phyloP scores from a whole-genome alignment of 2,113 vertebrate genomes.

The Elachura formosa region DNA sequence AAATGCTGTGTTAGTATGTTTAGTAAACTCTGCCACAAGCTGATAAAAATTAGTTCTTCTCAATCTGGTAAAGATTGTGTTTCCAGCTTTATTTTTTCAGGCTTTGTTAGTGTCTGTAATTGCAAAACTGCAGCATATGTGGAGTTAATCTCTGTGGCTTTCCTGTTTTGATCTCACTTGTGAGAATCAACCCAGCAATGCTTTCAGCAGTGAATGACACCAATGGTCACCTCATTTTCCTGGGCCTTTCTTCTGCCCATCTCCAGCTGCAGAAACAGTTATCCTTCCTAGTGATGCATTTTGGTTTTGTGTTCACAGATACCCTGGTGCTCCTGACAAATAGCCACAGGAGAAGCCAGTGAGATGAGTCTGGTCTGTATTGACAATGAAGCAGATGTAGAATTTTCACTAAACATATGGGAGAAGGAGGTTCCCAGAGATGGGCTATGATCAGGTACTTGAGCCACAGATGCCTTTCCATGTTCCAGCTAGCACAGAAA shows the following conservation, averaged over 20 bases:
- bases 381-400: background rate
- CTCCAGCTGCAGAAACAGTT: fast-evolving
- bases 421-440: background rate
- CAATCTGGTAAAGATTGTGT: background rate
- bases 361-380: background rate
- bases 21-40: background rate
- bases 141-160: background rate
- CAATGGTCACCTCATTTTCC: background rate
- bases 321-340: background rate
- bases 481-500: background rate
- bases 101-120: background rate
- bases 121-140: background rate
- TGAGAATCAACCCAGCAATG: background rate
- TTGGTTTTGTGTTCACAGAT: background rate
- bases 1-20: background rate
- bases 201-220: background rate
- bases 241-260: background rate
- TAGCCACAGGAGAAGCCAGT: background rate
- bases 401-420: background rate
- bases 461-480: background rate
- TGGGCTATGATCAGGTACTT: fast-evolving
- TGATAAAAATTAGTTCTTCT: background rate
- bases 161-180: background rate
- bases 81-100: background rate
- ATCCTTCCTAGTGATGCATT: background rate